These are phyloP conservation scores for Poecilobothrus nobilitatus DNA, from an alignment of 2,888 invertebrate genomes.

Conservation along the genomic window DNA sequence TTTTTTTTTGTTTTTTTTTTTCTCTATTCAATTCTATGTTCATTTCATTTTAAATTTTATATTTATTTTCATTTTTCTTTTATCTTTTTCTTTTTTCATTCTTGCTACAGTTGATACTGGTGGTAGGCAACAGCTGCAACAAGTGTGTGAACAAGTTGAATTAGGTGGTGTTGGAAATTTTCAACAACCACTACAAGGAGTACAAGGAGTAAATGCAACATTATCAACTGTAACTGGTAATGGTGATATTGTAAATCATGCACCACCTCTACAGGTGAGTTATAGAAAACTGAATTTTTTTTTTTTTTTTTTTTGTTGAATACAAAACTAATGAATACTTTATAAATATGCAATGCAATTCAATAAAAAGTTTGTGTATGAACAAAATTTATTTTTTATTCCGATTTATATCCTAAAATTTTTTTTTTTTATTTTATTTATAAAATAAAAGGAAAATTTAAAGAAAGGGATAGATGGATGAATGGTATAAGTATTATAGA, in stretches of 20 bases:
- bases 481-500: too few species aligned
- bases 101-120: slow-evolving; percentile 34
- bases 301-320: neutral
- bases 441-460: too few species aligned
- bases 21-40: neutral
- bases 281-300: neutral
- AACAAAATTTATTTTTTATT: too few species aligned
- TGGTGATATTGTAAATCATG: slow-evolving; percentile 53
- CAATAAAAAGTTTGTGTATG: too few species aligned
- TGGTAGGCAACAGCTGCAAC: slow-evolving; percentile 41
- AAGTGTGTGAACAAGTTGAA: slow-evolving; percentile 31
- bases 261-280: slow-evolving; percentile 52
- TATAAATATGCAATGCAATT: neutral
- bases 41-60: too few species aligned
- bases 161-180: slow-evolving; percentile 26
- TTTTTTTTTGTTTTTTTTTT: neutral
- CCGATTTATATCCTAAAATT: too few species aligned
- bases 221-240: slow-evolving; percentile 51
- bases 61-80: neutral
- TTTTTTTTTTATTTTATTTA: too few species aligned
- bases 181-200: neutral
- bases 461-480: too few species aligned
- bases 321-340: neutral
- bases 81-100: neutral
- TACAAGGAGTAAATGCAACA: slow-evolving; percentile 22